Conservation (phyloP, 1,140 invertebrate genomes). For the Papilio polyxenes region DNA sequence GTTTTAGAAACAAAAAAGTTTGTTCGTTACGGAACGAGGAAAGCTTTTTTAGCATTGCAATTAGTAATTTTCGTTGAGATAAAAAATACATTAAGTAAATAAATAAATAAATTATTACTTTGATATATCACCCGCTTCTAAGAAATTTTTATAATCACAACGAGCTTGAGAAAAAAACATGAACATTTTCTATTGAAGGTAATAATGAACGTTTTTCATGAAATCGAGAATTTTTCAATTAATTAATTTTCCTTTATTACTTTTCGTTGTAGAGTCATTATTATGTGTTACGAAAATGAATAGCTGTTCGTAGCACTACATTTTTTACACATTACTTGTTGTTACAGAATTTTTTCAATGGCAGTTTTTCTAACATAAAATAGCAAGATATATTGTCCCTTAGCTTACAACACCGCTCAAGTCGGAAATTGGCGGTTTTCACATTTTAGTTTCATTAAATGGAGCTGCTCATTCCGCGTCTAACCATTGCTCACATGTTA, state of each 20-base stretch:
- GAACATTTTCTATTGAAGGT: background rate
- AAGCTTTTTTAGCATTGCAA: too few species aligned
- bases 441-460: too few species aligned
- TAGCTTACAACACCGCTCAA: too few species aligned
- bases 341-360: background rate
- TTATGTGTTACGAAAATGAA: background rate
- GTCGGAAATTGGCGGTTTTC: too few species aligned
- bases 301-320: background rate
- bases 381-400: too few species aligned
- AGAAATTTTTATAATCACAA: background rate
- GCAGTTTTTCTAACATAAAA: too few species aligned
- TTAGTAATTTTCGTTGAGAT: background rate
- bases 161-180: background rate
- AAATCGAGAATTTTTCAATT: background rate
- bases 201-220: too few species aligned
- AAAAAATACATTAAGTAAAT: background rate
- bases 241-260: background rate
- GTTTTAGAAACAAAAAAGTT: background rate
- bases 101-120: background rate
- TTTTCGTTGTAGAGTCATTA: background rate
- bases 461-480: too few species aligned
- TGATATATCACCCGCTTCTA: background rate
- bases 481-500: too few species aligned
- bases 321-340: background rate
- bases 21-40: too few species aligned